Conservation (phyloP, 2,797 vertebrate species). For the Enoplosus armatus region DNA sequence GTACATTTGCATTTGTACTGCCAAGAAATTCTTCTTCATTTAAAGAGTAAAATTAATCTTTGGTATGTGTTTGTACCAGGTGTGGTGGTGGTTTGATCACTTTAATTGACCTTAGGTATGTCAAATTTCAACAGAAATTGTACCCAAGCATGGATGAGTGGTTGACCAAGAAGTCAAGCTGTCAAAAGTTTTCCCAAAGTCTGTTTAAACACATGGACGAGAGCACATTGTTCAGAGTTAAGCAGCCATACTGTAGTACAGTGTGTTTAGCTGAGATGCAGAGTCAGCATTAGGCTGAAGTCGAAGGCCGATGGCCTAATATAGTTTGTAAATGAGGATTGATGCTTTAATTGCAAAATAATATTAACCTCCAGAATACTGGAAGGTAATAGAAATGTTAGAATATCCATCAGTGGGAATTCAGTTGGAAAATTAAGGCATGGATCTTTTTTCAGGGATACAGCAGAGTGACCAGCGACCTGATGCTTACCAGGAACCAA, state of each 20-base stretch:
- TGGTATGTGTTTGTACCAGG: background rate
- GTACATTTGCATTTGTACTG: slow-evolving; percentile 10
- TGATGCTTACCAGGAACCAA: slow-evolving; percentile 16
- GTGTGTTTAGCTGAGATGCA: background rate
- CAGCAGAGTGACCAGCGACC: slow-evolving; percentile 22
- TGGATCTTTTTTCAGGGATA: slow-evolving; percentile 27
- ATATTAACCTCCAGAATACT: slow-evolving; percentile 38
- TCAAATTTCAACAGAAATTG: background rate
- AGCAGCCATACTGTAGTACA: background rate
- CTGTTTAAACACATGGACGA: background rate
- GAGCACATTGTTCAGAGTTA: background rate
- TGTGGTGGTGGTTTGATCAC: background rate
- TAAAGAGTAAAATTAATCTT: background rate
- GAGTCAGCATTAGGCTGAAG: slow-evolving; percentile 21
- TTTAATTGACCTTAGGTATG: background rate
- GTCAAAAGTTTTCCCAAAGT: background rate
- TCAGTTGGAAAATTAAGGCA: slow-evolving; percentile 57
- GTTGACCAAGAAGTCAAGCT: background rate
- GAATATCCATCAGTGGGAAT: slow-evolving; percentile 52
- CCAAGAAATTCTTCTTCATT: background rate
- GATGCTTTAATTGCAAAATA: slow-evolving; percentile 58
- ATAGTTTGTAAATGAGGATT: slow-evolving; percentile 52
- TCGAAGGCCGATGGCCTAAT: slow-evolving; percentile 1
- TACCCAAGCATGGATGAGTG: background rate
- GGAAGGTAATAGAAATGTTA: slow-evolving; percentile 46